A percentile compares a stretch with the other conserved stretches of the same genome.
Evolutionary conservation across 2,113 vertebrate species (phyloP).

Genomic region (Castor canadensis): DNA sequence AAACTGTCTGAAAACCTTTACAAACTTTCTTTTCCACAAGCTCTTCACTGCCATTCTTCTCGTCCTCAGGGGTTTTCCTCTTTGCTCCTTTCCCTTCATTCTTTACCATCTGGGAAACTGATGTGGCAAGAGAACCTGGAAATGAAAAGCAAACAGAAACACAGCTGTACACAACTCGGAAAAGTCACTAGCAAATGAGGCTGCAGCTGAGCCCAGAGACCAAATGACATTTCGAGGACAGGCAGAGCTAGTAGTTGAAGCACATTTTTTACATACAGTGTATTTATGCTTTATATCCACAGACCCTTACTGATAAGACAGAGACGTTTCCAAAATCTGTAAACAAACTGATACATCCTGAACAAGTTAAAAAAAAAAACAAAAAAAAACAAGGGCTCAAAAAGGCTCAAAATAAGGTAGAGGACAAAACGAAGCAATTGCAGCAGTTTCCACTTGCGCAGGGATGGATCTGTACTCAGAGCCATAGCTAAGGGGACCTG

Average conservation of each 20-base stretch:
- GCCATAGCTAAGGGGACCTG: not conserved
- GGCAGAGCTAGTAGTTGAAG: not conserved
- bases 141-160: slow-evolving; percentile 26
- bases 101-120: slow-evolving; percentile 68
- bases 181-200: no score
- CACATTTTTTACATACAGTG: no score
- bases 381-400: not conserved
- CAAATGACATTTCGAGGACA: fast-evolving
- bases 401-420: not conserved
- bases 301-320: not conserved
- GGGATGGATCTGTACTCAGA: not conserved
- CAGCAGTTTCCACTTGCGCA: not conserved
- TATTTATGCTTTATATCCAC: not conserved
- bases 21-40: slow-evolving; percentile 98
- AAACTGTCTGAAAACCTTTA: slow-evolving; percentile 98
- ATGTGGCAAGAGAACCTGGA: slow-evolving; percentile 77
- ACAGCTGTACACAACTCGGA: not conserved
- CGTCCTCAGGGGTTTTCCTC: slow-evolving; percentile 84
- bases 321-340: not conserved
- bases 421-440: no score
- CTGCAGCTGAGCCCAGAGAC: not conserved
- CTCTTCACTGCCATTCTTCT: slow-evolving; percentile 85
- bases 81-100: slow-evolving; percentile 85
- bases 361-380: not conserved
- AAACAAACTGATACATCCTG: not conserved